phyloP scores from a whole-genome alignment of 2,888 invertebrate genomes.

The Hemithea aestivaria region DNA sequence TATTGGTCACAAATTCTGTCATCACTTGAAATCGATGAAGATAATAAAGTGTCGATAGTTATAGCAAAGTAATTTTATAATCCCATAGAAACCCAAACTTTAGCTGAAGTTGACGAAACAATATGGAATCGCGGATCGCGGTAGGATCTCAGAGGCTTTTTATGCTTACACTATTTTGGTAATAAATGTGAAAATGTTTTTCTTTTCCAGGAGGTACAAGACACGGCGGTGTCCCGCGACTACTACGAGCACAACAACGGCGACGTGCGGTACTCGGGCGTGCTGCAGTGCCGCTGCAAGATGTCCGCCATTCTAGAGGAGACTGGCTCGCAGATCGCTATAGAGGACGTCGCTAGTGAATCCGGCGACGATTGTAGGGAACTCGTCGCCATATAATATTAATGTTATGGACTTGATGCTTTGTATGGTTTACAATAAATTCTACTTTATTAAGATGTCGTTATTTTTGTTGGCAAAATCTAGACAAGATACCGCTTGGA shows the following conservation, averaged over 20 bases:
- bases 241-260: conserved; percentile 36
- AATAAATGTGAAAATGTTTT: too few species aligned
- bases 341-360: conserved; percentile 48
- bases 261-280: conserved; percentile 28
- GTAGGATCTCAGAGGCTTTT: too few species aligned
- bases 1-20: too few species aligned
- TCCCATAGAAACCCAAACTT: too few species aligned
- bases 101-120: too few species aligned
- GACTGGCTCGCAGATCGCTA: conserved; percentile 57
- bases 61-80: too few species aligned
- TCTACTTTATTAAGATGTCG: not conserved
- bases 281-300: conserved; percentile 15
- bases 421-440: not conserved
- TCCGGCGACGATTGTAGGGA: conserved; percentile 23
- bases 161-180: too few species aligned
- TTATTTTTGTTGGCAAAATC: conserved; percentile 34
- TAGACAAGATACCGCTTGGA: too few species aligned
- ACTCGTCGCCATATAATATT: conserved; percentile 21
- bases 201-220: conserved; percentile 37
- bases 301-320: conserved; percentile 56
- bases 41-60: too few species aligned
- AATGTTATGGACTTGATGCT: too few species aligned
- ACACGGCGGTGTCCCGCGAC: conserved; percentile 32
- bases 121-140: too few species aligned
- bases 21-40: too few species aligned